Evolutionary conservation across 2,113 vertebrate genomes (phyloP).

Genomic region (Apaloderma vittatum): DNA sequence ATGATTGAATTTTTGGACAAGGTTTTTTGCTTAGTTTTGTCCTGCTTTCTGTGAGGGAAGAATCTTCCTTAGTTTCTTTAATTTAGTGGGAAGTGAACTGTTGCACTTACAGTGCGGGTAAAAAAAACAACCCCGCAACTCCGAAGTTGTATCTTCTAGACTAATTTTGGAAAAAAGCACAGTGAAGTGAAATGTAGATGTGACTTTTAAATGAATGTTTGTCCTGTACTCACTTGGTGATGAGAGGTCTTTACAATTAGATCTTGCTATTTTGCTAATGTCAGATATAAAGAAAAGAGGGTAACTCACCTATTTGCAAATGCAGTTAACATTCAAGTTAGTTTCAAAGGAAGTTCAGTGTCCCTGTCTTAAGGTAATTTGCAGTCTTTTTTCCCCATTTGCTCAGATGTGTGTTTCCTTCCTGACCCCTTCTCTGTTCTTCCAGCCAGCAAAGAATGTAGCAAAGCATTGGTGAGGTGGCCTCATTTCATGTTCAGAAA

Average conservation of each 20-base stretch:
- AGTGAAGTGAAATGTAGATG: not conserved
- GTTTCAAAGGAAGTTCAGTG: not conserved
- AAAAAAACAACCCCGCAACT: not conserved
- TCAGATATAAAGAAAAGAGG: not conserved
- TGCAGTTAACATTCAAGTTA: not conserved
- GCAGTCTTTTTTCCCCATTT: not conserved
- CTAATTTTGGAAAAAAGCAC: not conserved
- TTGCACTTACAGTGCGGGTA: not conserved
- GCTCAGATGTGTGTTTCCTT: not conserved
- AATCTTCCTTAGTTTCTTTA: not conserved
- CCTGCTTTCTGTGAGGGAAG: not conserved
- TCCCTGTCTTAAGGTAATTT: not conserved
- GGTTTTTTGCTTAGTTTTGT: not conserved
- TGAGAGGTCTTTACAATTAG: not conserved
- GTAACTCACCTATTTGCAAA: not conserved
- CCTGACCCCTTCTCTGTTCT: not conserved
- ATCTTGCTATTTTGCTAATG: not conserved
- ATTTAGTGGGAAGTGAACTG: not conserved
- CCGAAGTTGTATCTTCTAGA: not conserved
- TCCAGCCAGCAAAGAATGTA: slow-evolving; percentile 59
- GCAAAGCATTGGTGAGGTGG: slow-evolving; percentile 30
- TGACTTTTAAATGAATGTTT: not conserved
- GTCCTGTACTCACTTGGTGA: not conserved
- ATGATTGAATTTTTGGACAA: not conserved
- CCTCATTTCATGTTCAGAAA: not conserved